Conservation (phyloP, 2,888 invertebrate genomes). For the Acanthosoma haemorrhoidale region DNA sequence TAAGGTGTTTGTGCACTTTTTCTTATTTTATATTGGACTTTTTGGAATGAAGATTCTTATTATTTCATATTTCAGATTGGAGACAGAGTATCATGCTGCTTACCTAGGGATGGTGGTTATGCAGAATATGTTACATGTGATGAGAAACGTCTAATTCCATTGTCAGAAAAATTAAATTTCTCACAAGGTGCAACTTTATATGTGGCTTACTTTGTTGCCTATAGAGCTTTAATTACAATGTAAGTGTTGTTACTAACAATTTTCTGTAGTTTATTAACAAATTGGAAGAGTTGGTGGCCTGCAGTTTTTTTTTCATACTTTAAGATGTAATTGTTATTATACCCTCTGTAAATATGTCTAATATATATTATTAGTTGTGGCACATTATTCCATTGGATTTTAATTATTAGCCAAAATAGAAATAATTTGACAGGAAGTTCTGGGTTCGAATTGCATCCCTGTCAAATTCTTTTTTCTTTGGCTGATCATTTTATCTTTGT, state of each 20-base stretch:
- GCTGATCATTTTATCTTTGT: too few relatives aligned
- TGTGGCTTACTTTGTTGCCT: slow-evolving; percentile 54
- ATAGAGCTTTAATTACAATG: slow-evolving; percentile 49
- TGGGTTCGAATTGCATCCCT: too few relatives aligned
- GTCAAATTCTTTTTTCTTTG: too few relatives aligned
- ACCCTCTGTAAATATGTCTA: too few relatives aligned
- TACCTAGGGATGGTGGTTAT: slow-evolving; percentile 46
- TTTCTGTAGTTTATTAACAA: too few relatives aligned
- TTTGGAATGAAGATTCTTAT: not conserved
- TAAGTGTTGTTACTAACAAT: slow-evolving; percentile 44
- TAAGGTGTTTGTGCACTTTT: slow-evolving; percentile 44
- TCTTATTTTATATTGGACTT: not conserved
- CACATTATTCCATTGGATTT: too few relatives aligned
- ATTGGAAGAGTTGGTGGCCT: too few relatives aligned
- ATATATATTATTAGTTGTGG: too few relatives aligned
- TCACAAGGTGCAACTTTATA: slow-evolving; percentile 53
- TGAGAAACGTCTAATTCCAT: slow-evolving; percentile 44
- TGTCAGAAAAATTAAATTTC: slow-evolving; percentile 48
- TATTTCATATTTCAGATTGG: slow-evolving; percentile 40
- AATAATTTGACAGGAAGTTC: too few relatives aligned
- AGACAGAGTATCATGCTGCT: slow-evolving; percentile 47
- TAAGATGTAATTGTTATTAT: too few relatives aligned
- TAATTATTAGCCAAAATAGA: too few relatives aligned
- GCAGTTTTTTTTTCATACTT: too few relatives aligned
- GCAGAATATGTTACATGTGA: slow-evolving; percentile 49